A percentile compares a stretch with the other conserved stretches of the same genome.
These are phyloP conservation scores for Dynastes hyllus DNA, from an alignment of 2,888 invertebrate species.

Conservation along the genomic window DNA sequence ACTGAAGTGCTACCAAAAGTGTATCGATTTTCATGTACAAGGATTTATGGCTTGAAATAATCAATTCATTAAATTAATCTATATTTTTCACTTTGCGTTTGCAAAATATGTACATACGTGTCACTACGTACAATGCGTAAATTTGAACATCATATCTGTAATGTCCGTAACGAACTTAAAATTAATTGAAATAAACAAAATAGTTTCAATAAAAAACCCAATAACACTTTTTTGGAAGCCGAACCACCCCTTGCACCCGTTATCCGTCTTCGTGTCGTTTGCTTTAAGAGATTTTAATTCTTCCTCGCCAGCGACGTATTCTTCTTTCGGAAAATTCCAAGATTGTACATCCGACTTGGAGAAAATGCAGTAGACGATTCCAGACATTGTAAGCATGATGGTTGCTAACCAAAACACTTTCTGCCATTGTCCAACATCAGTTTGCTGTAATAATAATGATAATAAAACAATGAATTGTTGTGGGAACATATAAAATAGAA, in stretches of 20 bases:
- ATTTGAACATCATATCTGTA: too few species aligned
- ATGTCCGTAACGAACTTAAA: too few species aligned
- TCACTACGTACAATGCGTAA: too few species aligned
- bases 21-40: too few species aligned
- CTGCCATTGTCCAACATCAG: conserved; percentile 75
- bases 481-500: neutral
- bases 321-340: conserved; percentile 73
- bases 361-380: conserved; percentile 73
- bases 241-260: too few species aligned
- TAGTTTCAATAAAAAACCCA: neutral
- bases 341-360: conserved; percentile 75
- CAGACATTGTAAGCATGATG: conserved; percentile 72
- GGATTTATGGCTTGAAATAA: too few species aligned
- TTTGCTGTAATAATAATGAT: conserved; percentile 72
- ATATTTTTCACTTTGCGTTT: too few species aligned
- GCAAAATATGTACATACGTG: too few species aligned
- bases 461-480: neutral
- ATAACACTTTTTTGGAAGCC: neutral
- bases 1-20: too few species aligned
- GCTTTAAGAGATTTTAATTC: conserved; percentile 56
- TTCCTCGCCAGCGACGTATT: conserved; percentile 54
- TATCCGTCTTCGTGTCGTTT: conserved; percentile 18
- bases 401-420: conserved; percentile 76
- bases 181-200: too few species aligned
- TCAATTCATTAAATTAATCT: too few species aligned